A percentile compares a stretch with the other conserved stretches of the same genome.
phyloP scores from a whole-genome alignment of 2,113 vertebrate species.

The Nothocercus nigrocapillus region DNA sequence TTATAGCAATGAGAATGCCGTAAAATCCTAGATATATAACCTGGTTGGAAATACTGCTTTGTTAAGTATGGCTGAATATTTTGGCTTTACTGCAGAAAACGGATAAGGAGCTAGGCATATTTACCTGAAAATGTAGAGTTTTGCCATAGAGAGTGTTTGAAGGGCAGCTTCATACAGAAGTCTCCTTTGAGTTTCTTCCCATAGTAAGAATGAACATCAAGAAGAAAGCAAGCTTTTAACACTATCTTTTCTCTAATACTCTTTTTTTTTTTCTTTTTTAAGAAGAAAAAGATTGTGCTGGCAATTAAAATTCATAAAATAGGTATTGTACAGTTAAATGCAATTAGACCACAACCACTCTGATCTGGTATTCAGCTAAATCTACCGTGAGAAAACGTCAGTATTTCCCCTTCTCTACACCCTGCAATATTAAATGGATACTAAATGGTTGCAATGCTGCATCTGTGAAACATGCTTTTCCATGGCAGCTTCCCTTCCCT shows the following conservation, averaged over 20 bases:
- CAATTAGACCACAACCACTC: not conserved
- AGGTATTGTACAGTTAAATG: not conserved
- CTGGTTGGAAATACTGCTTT: not conserved
- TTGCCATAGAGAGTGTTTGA: not conserved
- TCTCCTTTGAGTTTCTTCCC: not conserved
- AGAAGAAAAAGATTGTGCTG: not conserved
- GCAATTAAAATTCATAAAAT: not conserved
- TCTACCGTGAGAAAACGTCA: not conserved
- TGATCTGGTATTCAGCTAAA: not conserved
- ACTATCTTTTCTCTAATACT: not conserved
- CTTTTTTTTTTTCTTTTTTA: not conserved
- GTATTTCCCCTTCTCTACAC: not conserved
- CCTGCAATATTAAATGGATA: no score
- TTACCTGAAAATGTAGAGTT: not conserved
- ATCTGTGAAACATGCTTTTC: not conserved
- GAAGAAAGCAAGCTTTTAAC: not conserved
- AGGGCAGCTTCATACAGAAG: not conserved
- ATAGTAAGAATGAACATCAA: not conserved
- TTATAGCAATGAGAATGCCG: fast-evolving
- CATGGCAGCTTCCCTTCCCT: not conserved
- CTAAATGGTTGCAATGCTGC: not conserved
- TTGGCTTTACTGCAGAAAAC: not conserved
- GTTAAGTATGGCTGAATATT: not conserved
- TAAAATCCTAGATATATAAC: not conserved
- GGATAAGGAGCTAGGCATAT: not conserved